Evolutionary conservation across 1,140 invertebrate species (phyloP).

Genomic region (Zaprionus capensis): DNA sequence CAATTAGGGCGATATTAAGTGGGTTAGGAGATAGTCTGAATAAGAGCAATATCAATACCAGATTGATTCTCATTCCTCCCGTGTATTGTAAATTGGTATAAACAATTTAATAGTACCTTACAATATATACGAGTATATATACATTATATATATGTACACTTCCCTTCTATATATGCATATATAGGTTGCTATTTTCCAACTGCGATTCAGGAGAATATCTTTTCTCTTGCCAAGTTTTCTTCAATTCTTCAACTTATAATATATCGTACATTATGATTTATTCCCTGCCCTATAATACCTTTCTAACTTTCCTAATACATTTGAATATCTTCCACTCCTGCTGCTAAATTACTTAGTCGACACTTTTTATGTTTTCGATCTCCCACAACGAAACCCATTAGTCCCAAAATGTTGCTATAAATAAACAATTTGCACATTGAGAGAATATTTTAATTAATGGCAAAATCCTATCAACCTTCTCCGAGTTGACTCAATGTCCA

Average conservation of each 20-base stretch:
- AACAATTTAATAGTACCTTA: neutral
- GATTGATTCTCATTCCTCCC: no score
- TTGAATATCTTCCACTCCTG: neutral
- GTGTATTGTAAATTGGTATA: no score
- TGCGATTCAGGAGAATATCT: no score
- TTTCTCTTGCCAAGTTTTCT: no score
- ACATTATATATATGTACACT: neutral
- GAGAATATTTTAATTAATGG: conserved; percentile 6
- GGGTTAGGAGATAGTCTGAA: no score
- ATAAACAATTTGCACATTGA: neutral
- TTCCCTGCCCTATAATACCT: neutral
- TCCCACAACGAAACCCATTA: neutral
- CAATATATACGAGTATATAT: neutral
- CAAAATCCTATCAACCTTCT: conserved; percentile 2
- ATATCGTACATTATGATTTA: no score
- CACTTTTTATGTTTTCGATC: neutral
- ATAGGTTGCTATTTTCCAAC: no score
- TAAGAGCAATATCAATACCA: no score
- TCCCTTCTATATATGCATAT: no score
- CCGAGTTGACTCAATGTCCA: neutral
- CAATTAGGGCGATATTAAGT: no score
- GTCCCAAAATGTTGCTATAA: conserved; percentile 1
- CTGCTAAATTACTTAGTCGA: neutral
- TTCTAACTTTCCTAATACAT: neutral
- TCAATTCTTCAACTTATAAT: no score